These are phyloP conservation scores for Auanema sp. DNA, from an alignment of 2,888 invertebrate genomes.

Conservation along the genomic window DNA sequence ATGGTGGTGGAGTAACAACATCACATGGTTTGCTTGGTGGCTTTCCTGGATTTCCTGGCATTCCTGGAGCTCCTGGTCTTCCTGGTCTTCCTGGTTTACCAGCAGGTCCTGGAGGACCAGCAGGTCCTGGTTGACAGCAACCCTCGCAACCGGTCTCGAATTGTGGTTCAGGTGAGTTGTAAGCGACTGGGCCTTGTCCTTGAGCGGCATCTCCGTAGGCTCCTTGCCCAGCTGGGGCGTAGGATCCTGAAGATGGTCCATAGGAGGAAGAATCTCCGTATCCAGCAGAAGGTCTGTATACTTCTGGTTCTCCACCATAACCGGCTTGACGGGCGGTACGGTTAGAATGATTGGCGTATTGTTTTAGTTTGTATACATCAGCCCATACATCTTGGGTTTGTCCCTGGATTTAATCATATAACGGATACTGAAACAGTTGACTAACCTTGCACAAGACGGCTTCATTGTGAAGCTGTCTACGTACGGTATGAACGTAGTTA, in stretches of 20 bases:
- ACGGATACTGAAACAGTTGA: background rate
- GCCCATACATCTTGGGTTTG: constrained; percentile 52
- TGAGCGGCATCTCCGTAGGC: constrained; percentile 8
- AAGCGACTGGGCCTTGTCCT: background rate
- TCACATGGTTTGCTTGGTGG: constrained; percentile 54
- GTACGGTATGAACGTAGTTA: constrained; percentile 46
- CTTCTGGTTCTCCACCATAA: constrained; percentile 24
- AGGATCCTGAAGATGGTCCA: constrained; percentile 3
- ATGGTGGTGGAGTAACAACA: constrained; percentile 43
- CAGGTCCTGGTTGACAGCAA: constrained; percentile 43
- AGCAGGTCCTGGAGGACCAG: constrained; percentile 48
- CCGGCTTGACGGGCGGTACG: constrained; percentile 43
- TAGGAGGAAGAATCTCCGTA: constrained; percentile 17
- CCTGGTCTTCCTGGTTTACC: constrained; percentile 47
- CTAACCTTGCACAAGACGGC: constrained; percentile 36
- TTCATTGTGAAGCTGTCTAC: constrained; percentile 40
- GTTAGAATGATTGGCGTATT: constrained; percentile 33
- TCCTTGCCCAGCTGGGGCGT: constrained; percentile 9
- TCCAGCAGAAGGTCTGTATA: background rate
- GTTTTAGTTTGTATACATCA: constrained; percentile 49
- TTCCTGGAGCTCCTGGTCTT: constrained; percentile 32
- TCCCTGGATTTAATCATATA: constrained; percentile 24
- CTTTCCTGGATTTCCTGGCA: constrained; percentile 53
- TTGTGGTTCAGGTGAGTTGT: constrained; percentile 23
- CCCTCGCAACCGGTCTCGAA: constrained; percentile 46